A percentile compares a stretch with the other conserved stretches of the same genome.
These are phyloP conservation scores for Cinclus mexicanus DNA, from an alignment of 2,113 vertebrate genomes.

Conservation along the genomic window DNA sequence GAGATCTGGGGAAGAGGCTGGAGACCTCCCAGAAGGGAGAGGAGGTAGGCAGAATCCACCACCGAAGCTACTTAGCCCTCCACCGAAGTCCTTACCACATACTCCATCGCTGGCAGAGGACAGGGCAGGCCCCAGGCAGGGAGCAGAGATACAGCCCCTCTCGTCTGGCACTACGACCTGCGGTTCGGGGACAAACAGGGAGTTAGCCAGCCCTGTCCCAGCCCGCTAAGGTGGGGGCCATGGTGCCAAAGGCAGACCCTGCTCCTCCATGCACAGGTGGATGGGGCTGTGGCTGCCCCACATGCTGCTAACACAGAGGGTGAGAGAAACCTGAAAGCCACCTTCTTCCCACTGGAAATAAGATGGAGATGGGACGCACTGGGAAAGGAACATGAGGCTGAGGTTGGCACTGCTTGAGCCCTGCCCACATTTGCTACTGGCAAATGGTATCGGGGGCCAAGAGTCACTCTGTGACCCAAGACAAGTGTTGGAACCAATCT, in stretches of 20 bases:
- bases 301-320: rapidly evolving
- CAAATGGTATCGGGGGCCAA: rapidly evolving
- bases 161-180: conserved; percentile 33
- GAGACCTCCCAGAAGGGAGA: neutral
- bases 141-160: conserved; percentile 44
- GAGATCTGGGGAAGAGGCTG: neutral
- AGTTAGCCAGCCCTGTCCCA: conserved; percentile 27
- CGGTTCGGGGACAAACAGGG: conserved; percentile 58
- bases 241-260: neutral
- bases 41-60: conserved; percentile 32
- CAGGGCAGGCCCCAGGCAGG: conserved; percentile 23
- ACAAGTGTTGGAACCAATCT: rapidly evolving
- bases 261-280: neutral
- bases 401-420: neutral
- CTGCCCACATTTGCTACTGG: neutral
- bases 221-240: neutral
- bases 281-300: neutral
- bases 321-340: neutral
- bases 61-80: conserved; percentile 52
- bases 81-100: conserved; percentile 66
- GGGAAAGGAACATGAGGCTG: rapidly evolving
- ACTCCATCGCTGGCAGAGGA: conserved; percentile 51
- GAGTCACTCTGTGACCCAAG: neutral
- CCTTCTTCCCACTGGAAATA: neutral
- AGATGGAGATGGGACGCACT: rapidly evolving